These are phyloP conservation scores for Drosophila paulistorum DNA, from an alignment of 1,140 invertebrate species.

Conservation along the genomic window DNA sequence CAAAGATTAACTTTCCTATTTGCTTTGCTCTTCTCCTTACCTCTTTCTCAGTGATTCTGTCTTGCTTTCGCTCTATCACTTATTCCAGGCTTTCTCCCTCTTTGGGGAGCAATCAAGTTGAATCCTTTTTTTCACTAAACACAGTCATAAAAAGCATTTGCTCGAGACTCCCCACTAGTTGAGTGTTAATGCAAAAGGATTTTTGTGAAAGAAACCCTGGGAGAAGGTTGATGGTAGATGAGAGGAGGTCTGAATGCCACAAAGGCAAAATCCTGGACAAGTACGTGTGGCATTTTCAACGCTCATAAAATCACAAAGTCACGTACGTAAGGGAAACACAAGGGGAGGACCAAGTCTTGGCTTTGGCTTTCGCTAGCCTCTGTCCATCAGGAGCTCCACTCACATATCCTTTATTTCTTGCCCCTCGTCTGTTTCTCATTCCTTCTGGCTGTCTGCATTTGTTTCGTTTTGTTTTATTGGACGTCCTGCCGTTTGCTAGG, in stretches of 20 bases:
- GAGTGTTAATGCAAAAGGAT: conserved; percentile 70
- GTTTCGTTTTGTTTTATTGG: conserved; percentile 43
- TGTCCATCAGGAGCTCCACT: conserved; percentile 55
- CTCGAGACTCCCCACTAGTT: conserved; percentile 60
- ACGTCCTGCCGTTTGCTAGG: conserved; percentile 58
- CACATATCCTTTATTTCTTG: neutral
- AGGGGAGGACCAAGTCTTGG: conserved; percentile 34
- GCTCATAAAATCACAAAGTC: conserved; percentile 80
- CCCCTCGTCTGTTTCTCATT: neutral
- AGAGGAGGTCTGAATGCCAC: conserved; percentile 19
- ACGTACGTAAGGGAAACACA: conserved; percentile 46
- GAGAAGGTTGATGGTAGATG: neutral
- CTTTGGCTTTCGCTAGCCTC: conserved; percentile 27
- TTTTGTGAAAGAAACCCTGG: neutral
- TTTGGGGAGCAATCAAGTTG: conserved; percentile 64
- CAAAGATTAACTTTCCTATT: conserved; percentile 29
- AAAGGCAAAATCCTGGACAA: conserved; percentile 56
- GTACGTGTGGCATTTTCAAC: conserved; percentile 72
- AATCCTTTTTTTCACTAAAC: conserved; percentile 79
- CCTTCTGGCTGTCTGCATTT: conserved; percentile 36
- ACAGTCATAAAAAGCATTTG: conserved; percentile 73
- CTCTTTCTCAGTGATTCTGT: neutral
- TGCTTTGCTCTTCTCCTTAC: neutral
- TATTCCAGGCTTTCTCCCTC: conserved; percentile 21
- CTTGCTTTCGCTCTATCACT: conserved; percentile 21